Evolutionary conservation across 2,888 invertebrate species (phyloP), one percentile per base, ranked within the genome.

Genomic region (Coleophora flavipennella): DNA sequence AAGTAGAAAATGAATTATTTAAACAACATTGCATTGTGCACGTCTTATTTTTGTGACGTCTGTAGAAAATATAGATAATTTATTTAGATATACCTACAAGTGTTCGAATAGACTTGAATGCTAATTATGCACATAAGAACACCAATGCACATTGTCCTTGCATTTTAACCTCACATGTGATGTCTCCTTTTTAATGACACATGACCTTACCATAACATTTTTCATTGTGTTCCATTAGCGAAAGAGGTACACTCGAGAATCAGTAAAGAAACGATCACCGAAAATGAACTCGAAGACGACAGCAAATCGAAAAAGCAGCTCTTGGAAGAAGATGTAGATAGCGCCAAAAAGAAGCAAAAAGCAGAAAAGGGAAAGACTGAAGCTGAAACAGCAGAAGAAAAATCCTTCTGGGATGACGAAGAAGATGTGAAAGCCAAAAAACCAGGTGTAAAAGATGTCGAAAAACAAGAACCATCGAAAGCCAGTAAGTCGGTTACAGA

Each of bases 161-260:
- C 54, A 57, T 52, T 51, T 58, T 33, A 45, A 50, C 54, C 56
- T 45, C 57, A 66, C 67, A 68, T 75, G 72, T 79, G 68, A 64
- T 47, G 72, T 77, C 55, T 59, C 43, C 44, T 41, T 46, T 39
- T 49, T 48, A 49, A 46, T 50, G 43, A 44, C 42, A 13, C 53
- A 50, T 40, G 20, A 43, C 66, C 59, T 66, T 62, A 62, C 55
- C 62, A 52, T 65, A 59, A 57, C 59, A 62, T 57, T 61, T 62
- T 64, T 66, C 67, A 59, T 67, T 71, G 59, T 67, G 57, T 69
- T 20, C 65, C 49, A 67, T 68, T 83, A 85, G 85, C 85, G 44
- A 83, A 68, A 72, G 85, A 85, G 79, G 73, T 85, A 59, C 81
- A 77, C 69, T 73, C 81, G 60, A 77, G 75, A 54, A 69, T 84